Conservation (phyloP, 1,140 invertebrate genomes). For the Neodiprion pinetum region DNA sequence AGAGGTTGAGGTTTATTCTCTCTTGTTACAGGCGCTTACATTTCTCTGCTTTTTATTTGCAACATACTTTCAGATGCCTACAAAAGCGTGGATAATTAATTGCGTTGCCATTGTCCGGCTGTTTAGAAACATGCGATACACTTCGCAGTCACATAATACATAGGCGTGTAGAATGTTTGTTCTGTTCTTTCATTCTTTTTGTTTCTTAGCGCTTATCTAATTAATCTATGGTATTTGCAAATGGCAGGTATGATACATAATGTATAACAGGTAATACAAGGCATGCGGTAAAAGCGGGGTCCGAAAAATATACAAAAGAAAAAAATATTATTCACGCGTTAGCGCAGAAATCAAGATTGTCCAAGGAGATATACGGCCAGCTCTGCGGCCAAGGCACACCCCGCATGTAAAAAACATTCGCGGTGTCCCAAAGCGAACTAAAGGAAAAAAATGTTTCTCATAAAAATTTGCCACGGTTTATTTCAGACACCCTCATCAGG, state of each 20-base stretch:
- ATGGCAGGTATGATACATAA: neutral
- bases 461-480: conserved; percentile 50
- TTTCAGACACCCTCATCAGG: conserved; percentile 42
- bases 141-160: too few species aligned
- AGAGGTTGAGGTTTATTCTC: neutral
- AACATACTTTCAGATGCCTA: too few species aligned
- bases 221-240: conserved; percentile 19
- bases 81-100: too few species aligned
- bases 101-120: too few species aligned
- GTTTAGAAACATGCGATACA: too few species aligned
- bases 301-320: neutral
- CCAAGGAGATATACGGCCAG: conserved; percentile 8
- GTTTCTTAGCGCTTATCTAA: too few species aligned
- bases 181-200: too few species aligned
- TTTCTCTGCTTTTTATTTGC: too few species aligned
- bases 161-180: too few species aligned
- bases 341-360: conserved; percentile 39
- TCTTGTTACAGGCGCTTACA: too few species aligned
- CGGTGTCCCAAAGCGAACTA: conserved; percentile 21
- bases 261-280: neutral
- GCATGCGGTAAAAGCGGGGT: neutral
- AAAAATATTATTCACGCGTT: conserved; percentile 13
- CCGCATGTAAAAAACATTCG: conserved; percentile 42
- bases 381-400: conserved; percentile 25
- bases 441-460: conserved; percentile 7